These are phyloP conservation scores for Eilema caniola DNA, from an alignment of 2,888 invertebrate genomes.

Conservation along the genomic window DNA sequence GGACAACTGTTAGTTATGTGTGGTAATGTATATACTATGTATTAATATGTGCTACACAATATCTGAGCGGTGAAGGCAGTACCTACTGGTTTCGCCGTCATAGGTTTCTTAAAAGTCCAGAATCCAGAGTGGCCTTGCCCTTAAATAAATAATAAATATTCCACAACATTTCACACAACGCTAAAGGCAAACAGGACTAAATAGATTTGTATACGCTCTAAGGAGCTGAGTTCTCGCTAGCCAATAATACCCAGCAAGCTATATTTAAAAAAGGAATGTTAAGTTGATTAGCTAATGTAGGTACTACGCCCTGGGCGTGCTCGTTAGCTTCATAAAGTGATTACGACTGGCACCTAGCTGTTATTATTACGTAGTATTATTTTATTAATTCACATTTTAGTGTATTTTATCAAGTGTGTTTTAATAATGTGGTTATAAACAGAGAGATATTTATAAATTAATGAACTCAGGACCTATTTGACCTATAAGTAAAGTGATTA, in stretches of 20 bases:
- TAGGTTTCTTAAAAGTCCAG: not conserved
- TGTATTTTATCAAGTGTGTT: not conserved
- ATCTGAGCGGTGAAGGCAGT: no score
- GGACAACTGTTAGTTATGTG: no score
- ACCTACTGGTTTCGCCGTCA: not conserved
- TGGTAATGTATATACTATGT: no score
- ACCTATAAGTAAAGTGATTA: no score
- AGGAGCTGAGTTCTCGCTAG: not conserved
- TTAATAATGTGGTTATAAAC: not conserved
- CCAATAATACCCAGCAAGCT: not conserved
- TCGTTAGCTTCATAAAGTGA: conserved; percentile 1
- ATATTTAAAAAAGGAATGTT: conserved; percentile 4
- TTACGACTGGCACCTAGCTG: conserved; percentile 4
- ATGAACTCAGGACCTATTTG: not conserved
- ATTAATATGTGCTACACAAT: no score
- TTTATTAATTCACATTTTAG: not conserved
- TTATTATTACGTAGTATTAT: conserved; percentile 1
- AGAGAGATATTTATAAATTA: not conserved
- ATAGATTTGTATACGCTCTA: not conserved
- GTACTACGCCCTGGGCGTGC: conserved; percentile 1
- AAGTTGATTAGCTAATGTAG: conserved; percentile 2
- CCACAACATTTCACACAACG: no score
- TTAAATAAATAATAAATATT: no score
- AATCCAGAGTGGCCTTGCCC: not conserved
- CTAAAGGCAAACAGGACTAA: not conserved